Evolutionary conservation across 2,888 invertebrate species (phyloP).

Genomic region (Chesias legatella): DNA sequence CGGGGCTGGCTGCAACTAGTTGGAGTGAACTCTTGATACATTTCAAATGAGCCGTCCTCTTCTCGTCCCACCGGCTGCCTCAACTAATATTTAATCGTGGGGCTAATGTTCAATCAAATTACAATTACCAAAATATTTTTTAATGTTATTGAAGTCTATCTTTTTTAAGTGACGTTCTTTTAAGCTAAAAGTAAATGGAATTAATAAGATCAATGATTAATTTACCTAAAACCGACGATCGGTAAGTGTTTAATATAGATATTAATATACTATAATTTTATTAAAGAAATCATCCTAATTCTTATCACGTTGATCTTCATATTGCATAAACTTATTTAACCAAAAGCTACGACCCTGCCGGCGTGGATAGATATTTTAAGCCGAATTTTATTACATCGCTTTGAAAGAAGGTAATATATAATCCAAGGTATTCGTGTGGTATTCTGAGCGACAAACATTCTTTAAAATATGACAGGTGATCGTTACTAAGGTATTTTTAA

Average conservation of each 20-base stretch:
- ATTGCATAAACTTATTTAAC: constrained; percentile 43
- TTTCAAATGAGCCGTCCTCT: constrained; percentile 62
- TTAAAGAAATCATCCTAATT: constrained; percentile 6
- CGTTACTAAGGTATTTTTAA: constrained; percentile 2
- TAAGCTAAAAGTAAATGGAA: too few relatives aligned
- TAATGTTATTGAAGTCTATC: too few relatives aligned
- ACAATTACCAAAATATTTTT: constrained; percentile 32
- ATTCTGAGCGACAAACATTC: constrained; percentile 48
- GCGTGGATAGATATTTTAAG: constrained; percentile 66
- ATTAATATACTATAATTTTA: too few relatives aligned
- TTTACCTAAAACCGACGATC: too few relatives aligned
- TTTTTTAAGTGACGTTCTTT: too few relatives aligned
- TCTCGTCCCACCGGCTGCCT: constrained; percentile 25
- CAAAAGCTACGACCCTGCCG: constrained; percentile 41
- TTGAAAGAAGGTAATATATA: constrained; percentile 74
- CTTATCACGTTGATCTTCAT: constrained; percentile 36
- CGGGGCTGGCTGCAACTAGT: constrained; percentile 49
- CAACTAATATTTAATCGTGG: constrained; percentile 52
- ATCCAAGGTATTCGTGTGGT: constrained; percentile 69
- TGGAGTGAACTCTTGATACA: constrained; percentile 66
- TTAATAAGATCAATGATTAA: too few relatives aligned
- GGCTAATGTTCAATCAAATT: constrained; percentile 59
- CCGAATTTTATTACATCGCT: constrained; percentile 78
- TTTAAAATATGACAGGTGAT: constrained; percentile 43
- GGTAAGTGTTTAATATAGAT: too few relatives aligned